These are phyloP conservation scores for Dicrurus megarhynchus DNA, from an alignment of 2,113 vertebrate species.

Conservation along the genomic window DNA sequence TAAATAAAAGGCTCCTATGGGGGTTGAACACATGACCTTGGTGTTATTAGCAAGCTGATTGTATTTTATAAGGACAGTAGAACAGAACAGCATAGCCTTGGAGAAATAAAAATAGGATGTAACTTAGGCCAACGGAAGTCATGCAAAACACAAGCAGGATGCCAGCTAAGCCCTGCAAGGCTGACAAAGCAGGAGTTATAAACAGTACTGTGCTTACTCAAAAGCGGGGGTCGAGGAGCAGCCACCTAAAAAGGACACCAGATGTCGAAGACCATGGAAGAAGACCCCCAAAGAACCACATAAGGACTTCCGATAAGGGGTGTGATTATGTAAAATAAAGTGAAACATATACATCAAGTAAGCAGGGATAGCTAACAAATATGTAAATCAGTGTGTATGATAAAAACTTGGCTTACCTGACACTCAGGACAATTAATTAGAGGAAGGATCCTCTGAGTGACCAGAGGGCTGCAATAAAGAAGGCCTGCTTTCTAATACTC, in stretches of 20 bases:
- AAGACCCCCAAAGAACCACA: not conserved
- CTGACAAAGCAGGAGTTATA: not conserved
- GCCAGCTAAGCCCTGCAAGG: not conserved
- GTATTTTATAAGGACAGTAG: not conserved
- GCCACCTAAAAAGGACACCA: not conserved
- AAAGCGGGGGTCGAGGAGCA: rapidly evolving
- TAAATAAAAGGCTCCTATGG: not conserved
- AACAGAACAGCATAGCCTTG: not conserved
- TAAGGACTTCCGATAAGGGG: not conserved
- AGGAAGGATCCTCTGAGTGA: not conserved
- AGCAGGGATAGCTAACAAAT: rapidly evolving
- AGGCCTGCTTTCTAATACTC: not conserved
- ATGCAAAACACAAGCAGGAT: not conserved
- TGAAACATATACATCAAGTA: not conserved
- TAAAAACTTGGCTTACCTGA: not conserved
- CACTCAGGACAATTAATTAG: not conserved
- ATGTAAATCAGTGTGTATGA: not conserved
- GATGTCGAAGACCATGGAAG: not conserved
- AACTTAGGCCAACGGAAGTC: not conserved
- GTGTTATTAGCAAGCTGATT: not conserved
- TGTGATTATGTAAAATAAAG: not conserved
- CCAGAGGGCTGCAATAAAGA: not conserved
- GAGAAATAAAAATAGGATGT: not conserved
- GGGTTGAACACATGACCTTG: not conserved
- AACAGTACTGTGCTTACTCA: not conserved